Evolutionary conservation across 2,888 invertebrate genomes (phyloP).

Genomic region (Tenodera sinensis): DNA sequence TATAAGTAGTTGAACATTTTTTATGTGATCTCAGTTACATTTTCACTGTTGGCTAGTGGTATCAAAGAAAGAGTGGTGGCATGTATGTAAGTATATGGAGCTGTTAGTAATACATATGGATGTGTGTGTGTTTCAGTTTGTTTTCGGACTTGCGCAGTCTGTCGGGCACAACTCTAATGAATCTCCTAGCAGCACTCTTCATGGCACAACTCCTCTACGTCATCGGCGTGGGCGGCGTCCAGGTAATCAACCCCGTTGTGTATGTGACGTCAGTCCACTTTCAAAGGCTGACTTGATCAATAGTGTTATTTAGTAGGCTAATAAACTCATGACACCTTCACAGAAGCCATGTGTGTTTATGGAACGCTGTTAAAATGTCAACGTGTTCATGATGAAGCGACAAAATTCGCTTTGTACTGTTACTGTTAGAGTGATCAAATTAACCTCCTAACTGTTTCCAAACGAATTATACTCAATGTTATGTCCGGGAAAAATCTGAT

Average conservation of each 20-base stretch:
- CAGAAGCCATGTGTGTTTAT: not conserved
- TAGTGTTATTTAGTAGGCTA: not conserved
- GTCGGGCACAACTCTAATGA: conserved; percentile 63
- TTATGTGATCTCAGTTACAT: no score
- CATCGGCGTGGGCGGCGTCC: conserved; percentile 62
- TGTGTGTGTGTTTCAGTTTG: conserved; percentile 48
- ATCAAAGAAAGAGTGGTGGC: no score
- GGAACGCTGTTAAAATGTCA: not conserved
- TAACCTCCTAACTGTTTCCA: not conserved
- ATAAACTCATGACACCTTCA: not conserved
- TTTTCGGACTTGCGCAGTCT: conserved; percentile 64
- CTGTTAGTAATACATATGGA: not conserved
- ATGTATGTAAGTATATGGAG: not conserved
- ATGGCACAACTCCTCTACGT: conserved; percentile 65
- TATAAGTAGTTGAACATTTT: no score
- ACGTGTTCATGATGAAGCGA: not conserved
- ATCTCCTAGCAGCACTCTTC: conserved; percentile 62
- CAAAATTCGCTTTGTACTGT: not conserved
- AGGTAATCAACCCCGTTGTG: conserved; percentile 47
- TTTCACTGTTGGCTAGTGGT: no score
- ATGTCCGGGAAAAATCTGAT: no score
- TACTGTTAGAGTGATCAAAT: not conserved
- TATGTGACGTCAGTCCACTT: not conserved
- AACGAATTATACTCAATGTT: not conserved
- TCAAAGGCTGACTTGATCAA: not conserved